A percentile compares a stretch with the other conserved stretches of the same genome.
phyloP scores from a whole-genome alignment of 1,140 invertebrate genomes.

The Trichonephila inaurata region DNA sequence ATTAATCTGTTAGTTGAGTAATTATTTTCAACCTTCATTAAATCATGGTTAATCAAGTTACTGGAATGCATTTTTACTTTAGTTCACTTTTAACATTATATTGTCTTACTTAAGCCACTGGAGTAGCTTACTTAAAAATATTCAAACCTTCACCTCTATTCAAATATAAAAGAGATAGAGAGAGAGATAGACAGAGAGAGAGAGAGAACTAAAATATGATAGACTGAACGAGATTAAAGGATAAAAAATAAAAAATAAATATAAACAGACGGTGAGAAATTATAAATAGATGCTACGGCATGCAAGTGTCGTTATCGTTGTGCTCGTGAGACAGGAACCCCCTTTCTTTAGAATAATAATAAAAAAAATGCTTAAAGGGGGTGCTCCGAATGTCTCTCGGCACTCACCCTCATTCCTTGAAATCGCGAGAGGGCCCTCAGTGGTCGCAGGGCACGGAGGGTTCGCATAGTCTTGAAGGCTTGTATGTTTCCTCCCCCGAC shows the following conservation, averaged over 20 bases:
- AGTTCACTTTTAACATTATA: no score
- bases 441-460: constrained; percentile 95
- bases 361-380: constrained; percentile 38
- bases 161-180: constrained; percentile 31
- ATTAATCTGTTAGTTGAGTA: no score
- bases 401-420: constrained; percentile 98
- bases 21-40: no score
- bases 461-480: constrained; percentile 99
- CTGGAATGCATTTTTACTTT: no score
- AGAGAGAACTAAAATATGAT: constrained; percentile 13
- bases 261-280: constrained; percentile 40
- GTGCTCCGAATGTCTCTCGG: constrained; percentile 60
- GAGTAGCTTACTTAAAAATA: not conserved
- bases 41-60: no score
- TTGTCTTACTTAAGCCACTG: not conserved
- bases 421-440: constrained; percentile 95
- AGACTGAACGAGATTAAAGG: constrained; percentile 30
- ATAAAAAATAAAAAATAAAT: not conserved
- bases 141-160: not conserved
- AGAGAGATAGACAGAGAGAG: not conserved
- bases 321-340: constrained; percentile 70
- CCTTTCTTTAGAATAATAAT: not conserved
- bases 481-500: constrained; percentile 96
- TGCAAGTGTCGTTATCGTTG: constrained; percentile 65
- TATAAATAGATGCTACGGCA: constrained; percentile 53